Conservation (phyloP, 2,888 invertebrate genomes). For the Leucophenga montana region DNA sequence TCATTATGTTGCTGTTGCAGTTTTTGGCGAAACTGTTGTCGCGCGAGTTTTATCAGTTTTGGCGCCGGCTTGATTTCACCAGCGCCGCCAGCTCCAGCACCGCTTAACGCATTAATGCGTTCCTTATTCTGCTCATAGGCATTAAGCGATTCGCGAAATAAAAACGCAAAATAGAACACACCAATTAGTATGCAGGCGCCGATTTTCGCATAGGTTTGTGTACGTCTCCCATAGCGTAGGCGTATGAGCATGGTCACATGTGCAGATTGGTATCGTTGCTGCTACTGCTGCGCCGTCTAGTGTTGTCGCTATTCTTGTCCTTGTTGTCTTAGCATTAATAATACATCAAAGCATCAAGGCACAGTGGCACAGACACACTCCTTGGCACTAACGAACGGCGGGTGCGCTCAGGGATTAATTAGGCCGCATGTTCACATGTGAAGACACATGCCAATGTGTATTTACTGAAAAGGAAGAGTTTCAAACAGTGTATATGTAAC, state of each 20-base stretch:
- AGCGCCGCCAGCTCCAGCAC: slow-evolving; percentile 44
- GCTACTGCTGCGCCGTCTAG: no score
- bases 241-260: slow-evolving; percentile 64
- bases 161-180: slow-evolving; percentile 69
- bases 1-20: slow-evolving; percentile 45
- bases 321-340: not conserved
- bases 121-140: slow-evolving; percentile 70
- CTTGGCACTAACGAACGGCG: not conserved
- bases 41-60: slow-evolving; percentile 7
- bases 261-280: not conserved
- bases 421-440: slow-evolving; percentile 1
- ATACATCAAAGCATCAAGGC: not conserved
- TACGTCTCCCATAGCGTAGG: slow-evolving; percentile 66
- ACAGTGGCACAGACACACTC: not conserved
- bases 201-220: slow-evolving; percentile 69
- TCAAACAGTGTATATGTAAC: no score
- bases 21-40: slow-evolving; percentile 49
- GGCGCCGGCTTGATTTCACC: slow-evolving; percentile 59
- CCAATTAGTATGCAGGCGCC: slow-evolving; percentile 64
- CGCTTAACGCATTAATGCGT: slow-evolving; percentile 47
- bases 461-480: no score
- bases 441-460: no score
- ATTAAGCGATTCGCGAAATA: slow-evolving; percentile 71
- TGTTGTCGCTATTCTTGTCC: not conserved
- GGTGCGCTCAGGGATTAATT: slow-evolving; percentile 12